phyloP scores from a whole-genome alignment of 2,888 invertebrate genomes.

The Drosophila nigricruria region DNA sequence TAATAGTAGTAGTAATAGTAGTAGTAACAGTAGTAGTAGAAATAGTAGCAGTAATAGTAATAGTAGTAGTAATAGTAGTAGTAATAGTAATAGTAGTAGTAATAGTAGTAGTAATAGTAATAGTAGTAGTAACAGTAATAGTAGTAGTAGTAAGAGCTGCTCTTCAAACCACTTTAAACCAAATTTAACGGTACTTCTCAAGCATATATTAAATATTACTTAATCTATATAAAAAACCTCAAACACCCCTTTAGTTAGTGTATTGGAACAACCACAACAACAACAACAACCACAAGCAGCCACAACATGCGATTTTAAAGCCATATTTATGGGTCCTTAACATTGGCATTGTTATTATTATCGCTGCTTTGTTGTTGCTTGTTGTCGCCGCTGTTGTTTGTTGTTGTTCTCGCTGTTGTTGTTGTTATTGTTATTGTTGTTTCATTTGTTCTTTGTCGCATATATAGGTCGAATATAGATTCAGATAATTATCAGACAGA shows the following conservation, averaged over 20 bases:
- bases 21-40: too few relatives aligned
- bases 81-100: too few relatives aligned
- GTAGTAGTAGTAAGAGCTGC: background rate
- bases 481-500: background rate
- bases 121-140: too few relatives aligned
- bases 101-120: too few relatives aligned
- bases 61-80: too few relatives aligned
- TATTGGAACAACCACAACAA: slow-evolving; percentile 29
- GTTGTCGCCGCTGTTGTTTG: slow-evolving; percentile 29
- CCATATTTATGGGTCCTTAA: slow-evolving; percentile 65
- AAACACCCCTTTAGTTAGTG: background rate
- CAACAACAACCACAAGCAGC: slow-evolving; percentile 37
- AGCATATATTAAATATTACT: background rate
- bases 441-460: slow-evolving; percentile 40
- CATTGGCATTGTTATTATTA: slow-evolving; percentile 66
- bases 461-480: too few relatives aligned
- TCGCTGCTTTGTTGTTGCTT: slow-evolving; percentile 46
- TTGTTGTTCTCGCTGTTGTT: slow-evolving; percentile 16
- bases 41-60: too few relatives aligned
- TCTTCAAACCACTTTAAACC: too few relatives aligned
- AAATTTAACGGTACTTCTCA: too few relatives aligned
- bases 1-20: too few relatives aligned
- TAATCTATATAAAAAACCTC: background rate
- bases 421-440: slow-evolving; percentile 18
- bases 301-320: slow-evolving; percentile 48